A percentile compares a stretch with the other conserved stretches of the same genome.
phyloP scores from a whole-genome alignment of 2,113 vertebrate species.

The Hippocampus guttulatus region DNA sequence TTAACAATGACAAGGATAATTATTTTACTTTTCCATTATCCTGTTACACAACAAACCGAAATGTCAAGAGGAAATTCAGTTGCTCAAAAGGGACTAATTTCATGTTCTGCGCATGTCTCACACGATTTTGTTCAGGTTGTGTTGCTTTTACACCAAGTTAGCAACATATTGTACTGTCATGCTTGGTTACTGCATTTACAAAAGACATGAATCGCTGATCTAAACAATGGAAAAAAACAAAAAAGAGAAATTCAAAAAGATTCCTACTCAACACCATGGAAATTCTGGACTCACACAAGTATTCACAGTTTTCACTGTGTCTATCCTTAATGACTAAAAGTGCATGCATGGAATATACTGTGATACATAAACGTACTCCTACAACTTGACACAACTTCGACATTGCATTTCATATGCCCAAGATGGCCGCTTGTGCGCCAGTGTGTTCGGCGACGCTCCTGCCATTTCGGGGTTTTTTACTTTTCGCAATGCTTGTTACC shows the following conservation, averaged over 20 bases:
- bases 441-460: no score
- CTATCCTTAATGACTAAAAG: background rate
- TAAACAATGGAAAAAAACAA: background rate
- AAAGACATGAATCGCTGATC: background rate
- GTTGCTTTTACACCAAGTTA: background rate
- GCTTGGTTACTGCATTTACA: background rate
- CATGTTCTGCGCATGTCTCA: constrained; percentile 22
- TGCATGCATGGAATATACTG: background rate
- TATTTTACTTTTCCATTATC: constrained; percentile 18
- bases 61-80: constrained; percentile 32
- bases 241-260: background rate
- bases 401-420: no score
- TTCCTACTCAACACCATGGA: background rate
- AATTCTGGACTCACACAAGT: background rate
- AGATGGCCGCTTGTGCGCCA: no score
- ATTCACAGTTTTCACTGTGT: background rate
- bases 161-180: background rate
- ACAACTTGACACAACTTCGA: constrained; percentile 1
- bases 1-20: constrained; percentile 19
- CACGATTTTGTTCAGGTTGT: background rate
- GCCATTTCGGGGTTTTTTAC: no score
- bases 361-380: constrained; percentile 37
- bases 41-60: constrained; percentile 38
- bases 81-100: constrained; percentile 33
- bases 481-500: no score